Evolutionary conservation across 2,797 vertebrate genomes (phyloP).

Genomic region (Coreius guichenoti): DNA sequence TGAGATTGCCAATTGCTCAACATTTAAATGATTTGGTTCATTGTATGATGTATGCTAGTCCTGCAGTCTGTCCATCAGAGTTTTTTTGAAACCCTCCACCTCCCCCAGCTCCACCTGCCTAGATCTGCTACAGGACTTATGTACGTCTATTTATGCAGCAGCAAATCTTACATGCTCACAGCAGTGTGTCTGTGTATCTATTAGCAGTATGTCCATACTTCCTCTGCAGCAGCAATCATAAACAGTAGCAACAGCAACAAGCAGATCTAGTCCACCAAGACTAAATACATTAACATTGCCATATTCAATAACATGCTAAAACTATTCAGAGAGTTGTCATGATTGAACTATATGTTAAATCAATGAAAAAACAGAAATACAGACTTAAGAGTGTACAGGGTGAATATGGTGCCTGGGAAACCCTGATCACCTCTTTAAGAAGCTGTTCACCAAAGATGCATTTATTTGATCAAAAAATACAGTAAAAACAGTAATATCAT

Average conservation of each 20-base stretch:
- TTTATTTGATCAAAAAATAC: not conserved
- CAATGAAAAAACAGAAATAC: not conserved
- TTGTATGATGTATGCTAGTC: not conserved
- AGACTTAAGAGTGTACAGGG: not conserved
- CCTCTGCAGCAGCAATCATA: not conserved
- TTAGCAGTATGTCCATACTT: not conserved
- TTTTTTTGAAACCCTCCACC: not conserved
- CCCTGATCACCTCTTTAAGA: not conserved
- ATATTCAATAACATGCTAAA: too few relatives aligned
- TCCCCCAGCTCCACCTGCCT: not conserved
- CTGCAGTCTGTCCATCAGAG: not conserved
- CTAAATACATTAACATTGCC: not conserved
- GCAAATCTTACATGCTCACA: not conserved
- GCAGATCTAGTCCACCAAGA: not conserved
- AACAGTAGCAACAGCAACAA: not conserved
- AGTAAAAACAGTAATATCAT: not conserved
- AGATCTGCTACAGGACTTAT: not conserved
- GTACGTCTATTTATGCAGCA: not conserved
- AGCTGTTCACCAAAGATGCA: not conserved
- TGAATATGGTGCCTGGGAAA: not conserved
- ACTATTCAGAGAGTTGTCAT: too few relatives aligned
- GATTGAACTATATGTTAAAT: slow-evolving; percentile 14
- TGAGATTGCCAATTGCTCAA: not conserved
- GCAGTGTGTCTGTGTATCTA: not conserved
- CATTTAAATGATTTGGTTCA: not conserved